Evolutionary conservation across 2,113 vertebrate genomes (phyloP).

Genomic region (Saguinus imperator): DNA sequence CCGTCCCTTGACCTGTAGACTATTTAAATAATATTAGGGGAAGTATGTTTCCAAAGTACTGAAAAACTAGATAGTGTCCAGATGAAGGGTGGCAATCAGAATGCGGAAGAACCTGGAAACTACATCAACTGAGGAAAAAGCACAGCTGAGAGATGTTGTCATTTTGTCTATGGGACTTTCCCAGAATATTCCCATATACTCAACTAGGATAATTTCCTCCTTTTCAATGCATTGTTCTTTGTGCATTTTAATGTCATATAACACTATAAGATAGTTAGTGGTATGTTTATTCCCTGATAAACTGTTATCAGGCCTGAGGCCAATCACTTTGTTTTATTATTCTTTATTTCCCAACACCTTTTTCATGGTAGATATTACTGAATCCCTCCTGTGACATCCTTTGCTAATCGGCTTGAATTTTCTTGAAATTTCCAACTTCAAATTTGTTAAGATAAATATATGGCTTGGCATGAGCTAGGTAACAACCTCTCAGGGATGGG

Average conservation of each 20-base stretch:
- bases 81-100: not conserved
- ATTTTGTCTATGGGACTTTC: not conserved
- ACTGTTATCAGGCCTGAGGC: not conserved
- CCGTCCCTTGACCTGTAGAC: not conserved
- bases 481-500: not conserved
- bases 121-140: not conserved
- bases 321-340: not conserved
- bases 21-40: slow-evolving; percentile 37
- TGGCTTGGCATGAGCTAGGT: not conserved
- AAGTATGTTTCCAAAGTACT: slow-evolving; percentile 8
- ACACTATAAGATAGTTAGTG: not conserved
- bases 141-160: not conserved
- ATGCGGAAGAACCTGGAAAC: not conserved
- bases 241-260: not conserved
- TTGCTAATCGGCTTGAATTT: slow-evolving; percentile 23
- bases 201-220: not conserved
- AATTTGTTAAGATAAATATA: slow-evolving; percentile 26
- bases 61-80: not conserved
- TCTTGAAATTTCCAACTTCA: slow-evolving; percentile 11
- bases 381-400: not conserved
- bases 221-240: not conserved
- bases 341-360: not conserved
- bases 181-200: not conserved
- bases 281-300: not conserved
- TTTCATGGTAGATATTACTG: slow-evolving; percentile 4